A percentile compares a stretch with the other conserved stretches of the same genome.
Evolutionary conservation across 2,797 vertebrate genomes (phyloP).

Genomic region (Scleropages formosus): DNA sequence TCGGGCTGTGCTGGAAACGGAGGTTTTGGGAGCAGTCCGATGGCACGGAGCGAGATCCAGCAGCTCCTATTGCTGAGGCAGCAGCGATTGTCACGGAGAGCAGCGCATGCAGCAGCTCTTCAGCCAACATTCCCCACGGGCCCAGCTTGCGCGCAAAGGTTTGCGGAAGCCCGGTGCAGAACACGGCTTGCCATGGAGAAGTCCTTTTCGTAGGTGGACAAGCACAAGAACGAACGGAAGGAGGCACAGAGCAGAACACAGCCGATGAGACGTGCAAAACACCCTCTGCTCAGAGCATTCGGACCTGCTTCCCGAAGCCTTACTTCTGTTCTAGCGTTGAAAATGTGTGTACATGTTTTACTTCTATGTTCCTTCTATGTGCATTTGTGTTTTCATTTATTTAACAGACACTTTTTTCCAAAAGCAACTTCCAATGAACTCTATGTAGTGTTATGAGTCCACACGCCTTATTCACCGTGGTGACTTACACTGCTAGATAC

Average conservation of each 20-base stretch:
- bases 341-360: constrained; percentile 4
- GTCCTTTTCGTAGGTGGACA: background rate
- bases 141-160: background rate
- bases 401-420: too few species aligned
- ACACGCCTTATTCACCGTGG: too few species aligned
- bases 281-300: background rate
- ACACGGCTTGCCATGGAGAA: too few species aligned
- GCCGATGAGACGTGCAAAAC: background rate
- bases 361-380: background rate
- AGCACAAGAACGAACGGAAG: too few species aligned
- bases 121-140: background rate
- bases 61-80: background rate
- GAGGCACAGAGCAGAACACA: background rate
- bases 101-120: background rate
- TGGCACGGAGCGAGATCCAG: constrained; percentile 11
- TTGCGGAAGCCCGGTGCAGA: constrained; percentile 2
- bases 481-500: too few species aligned
- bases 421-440: too few species aligned
- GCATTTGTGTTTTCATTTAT: background rate
- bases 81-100: background rate
- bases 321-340: constrained; percentile 24
- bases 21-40: background rate
- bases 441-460: too few species aligned
- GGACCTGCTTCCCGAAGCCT: background rate
- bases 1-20: background rate